Evolutionary conservation across 2,113 vertebrate species (phyloP).

Genomic region (Bettongia penicillata): DNA sequence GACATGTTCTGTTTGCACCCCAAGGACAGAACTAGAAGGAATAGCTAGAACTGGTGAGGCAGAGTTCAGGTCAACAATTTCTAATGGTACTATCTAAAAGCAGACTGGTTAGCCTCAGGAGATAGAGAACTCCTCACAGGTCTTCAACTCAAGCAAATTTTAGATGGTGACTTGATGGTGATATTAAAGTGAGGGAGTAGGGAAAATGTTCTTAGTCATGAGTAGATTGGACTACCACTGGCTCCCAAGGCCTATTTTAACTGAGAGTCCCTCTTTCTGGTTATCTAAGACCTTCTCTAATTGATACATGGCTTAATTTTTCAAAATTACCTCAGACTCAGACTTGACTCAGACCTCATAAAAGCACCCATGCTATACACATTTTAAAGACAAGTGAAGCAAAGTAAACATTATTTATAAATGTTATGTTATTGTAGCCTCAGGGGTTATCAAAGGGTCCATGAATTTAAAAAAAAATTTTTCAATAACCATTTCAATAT

Average conservation of each 20-base stretch:
- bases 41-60: background rate
- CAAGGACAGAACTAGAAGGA: background rate
- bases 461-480: background rate
- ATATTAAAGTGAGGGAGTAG: background rate
- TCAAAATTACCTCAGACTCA: background rate
- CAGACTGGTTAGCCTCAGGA: background rate
- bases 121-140: background rate
- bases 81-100: background rate
- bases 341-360: background rate
- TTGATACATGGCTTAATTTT: background rate
- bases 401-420: background rate
- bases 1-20: background rate
- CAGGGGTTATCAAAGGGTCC: background rate
- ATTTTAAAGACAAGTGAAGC: background rate
- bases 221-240: background rate
- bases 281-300: background rate
- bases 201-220: background rate
- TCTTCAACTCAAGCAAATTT: background rate
- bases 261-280: background rate
- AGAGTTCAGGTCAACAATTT: background rate
- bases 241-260: background rate
- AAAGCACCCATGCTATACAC: background rate
- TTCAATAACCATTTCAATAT: background rate
- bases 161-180: background rate
- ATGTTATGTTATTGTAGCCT: background rate